Conservation (phyloP, 1,140 invertebrate species). For the Zaprionus ghesquierei region DNA sequence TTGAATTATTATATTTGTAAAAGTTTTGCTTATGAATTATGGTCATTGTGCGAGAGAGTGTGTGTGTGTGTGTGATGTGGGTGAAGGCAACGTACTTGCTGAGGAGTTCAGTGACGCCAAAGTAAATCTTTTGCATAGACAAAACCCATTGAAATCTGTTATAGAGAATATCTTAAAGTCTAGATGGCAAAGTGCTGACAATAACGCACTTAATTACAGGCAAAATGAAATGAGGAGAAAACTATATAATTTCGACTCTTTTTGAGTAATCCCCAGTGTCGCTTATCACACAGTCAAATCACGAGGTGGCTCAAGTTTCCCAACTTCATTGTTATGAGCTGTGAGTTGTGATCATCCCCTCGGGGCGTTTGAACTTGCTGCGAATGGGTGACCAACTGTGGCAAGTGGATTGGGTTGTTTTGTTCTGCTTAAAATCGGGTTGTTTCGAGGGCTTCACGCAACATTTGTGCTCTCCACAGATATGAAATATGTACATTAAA, state of each 20-base stretch:
- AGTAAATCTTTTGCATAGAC: background rate
- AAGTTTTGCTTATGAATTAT: conserved; percentile 77
- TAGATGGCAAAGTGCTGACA: too few species aligned
- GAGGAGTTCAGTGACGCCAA: conserved; percentile 31
- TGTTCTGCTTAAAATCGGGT: too few species aligned
- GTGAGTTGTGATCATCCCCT: background rate
- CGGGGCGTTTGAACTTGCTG: background rate
- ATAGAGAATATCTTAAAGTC: background rate
- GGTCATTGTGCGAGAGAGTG: conserved; percentile 12
- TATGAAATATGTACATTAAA: conserved; percentile 66
- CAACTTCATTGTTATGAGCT: conserved; percentile 3
- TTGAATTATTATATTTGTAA: conserved; percentile 76
- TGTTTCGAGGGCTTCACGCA: conserved; percentile 34
- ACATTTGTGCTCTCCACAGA: conserved; percentile 44
- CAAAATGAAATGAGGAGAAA: background rate
- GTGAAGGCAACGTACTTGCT: conserved; percentile 53
- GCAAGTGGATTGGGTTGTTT: conserved; percentile 6
- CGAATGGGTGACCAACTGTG: conserved; percentile 12
- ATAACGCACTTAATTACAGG: background rate
- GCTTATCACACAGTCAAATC: background rate
- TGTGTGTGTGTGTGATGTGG: background rate
- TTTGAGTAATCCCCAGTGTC: background rate
- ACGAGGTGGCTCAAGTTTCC: too few species aligned
- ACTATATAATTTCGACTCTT: background rate
- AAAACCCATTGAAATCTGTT: too few species aligned